phyloP scores from a whole-genome alignment of 2,797 vertebrate species.

The Oryzias sinensis region DNA sequence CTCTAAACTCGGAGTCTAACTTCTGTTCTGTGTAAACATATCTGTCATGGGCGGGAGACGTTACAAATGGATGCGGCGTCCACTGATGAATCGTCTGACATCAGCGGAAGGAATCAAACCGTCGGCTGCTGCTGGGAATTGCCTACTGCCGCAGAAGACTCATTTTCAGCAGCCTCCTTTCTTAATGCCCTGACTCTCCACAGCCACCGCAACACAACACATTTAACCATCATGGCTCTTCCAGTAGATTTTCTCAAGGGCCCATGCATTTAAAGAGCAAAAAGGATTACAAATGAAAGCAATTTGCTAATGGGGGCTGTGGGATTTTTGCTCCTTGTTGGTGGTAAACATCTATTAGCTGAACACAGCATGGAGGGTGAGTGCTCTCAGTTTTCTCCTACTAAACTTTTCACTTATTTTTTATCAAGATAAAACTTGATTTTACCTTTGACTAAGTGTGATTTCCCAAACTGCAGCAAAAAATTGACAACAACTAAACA shows the following conservation, averaged over 20 bases:
- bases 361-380: too few species aligned
- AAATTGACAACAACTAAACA: too few species aligned
- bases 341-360: too few species aligned
- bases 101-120: conserved; percentile 13
- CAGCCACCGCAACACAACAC: conserved; percentile 47
- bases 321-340: too few species aligned
- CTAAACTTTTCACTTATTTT: too few species aligned
- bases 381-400: too few species aligned
- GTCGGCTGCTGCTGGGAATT: conserved; percentile 23
- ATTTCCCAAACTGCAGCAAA: too few species aligned
- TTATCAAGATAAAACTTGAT: too few species aligned
- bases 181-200: conserved; percentile 52
- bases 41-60: not conserved
- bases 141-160: conserved; percentile 55
- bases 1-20: not conserved
- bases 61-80: not conserved
- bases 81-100: conserved; percentile 25
- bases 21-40: conserved; percentile 1
- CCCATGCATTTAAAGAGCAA: conserved; percentile 21
- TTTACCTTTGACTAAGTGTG: too few species aligned
- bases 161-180: conserved; percentile 39
- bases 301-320: too few species aligned
- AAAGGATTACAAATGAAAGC: not conserved
- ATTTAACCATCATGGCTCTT: conserved; percentile 58
- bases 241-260: conserved; percentile 39